phyloP scores from a whole-genome alignment of 2,113 vertebrate genomes.

The Nycticebus coucang region DNA sequence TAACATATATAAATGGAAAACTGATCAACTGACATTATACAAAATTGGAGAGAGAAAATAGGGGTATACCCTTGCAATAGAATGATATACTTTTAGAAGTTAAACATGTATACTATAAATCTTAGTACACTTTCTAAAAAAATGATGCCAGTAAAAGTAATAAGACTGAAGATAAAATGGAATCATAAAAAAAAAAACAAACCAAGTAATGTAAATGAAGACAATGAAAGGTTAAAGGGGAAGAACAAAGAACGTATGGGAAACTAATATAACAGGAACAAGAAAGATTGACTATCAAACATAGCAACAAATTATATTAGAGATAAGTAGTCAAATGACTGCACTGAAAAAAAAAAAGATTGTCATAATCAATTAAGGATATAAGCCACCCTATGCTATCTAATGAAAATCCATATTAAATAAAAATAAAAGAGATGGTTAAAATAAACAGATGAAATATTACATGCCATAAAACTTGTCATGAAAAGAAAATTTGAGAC shows the following conservation, averaged over 20 bases:
- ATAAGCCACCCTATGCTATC: neutral
- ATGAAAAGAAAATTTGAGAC: neutral
- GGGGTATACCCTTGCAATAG: neutral
- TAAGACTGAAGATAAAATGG: neutral
- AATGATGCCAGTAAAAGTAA: neutral
- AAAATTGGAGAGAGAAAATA: neutral
- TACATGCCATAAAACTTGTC: neutral
- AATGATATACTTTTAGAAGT: neutral
- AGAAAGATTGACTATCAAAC: neutral
- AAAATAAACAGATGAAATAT: neutral
- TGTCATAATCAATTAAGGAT: neutral
- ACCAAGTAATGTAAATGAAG: neutral
- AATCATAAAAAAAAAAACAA: neutral
- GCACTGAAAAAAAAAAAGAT: neutral
- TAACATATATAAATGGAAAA: neutral
- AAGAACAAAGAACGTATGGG: neutral
- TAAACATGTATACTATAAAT: neutral
- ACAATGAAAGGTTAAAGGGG: neutral
- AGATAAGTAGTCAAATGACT: neutral
- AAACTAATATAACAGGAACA: neutral
- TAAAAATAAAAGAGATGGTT: neutral
- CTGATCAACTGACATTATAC: neutral
- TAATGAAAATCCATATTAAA: neutral
- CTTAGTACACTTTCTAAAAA: neutral
- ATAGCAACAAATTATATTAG: neutral